Percentiles rank a stretch among this genome's conserved stretches.
Conservation (phyloP, 2,113 vertebrate genomes). For the Jaculus jaculus region DNA sequence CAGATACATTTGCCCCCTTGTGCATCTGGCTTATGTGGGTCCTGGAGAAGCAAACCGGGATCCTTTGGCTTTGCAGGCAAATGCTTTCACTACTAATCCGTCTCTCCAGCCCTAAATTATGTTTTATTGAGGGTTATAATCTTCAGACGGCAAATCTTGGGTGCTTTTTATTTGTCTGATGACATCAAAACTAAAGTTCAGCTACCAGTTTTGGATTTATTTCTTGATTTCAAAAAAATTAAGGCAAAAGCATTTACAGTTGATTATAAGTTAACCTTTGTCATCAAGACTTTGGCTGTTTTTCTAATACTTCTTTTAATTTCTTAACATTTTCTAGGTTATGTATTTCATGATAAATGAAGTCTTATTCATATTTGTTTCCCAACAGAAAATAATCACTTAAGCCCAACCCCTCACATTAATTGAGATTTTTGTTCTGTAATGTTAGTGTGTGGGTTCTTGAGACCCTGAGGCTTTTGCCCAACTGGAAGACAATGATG, state of each 20-base stretch:
- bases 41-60: too few species aligned
- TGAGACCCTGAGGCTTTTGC: constrained; percentile 81
- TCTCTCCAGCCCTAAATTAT: too few species aligned
- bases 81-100: too few species aligned
- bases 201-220: constrained; percentile 9
- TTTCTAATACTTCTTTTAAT: background rate
- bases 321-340: constrained; percentile 20
- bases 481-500: constrained; percentile 85
- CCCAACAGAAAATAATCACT: constrained; percentile 51
- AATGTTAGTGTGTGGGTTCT: constrained; percentile 65
- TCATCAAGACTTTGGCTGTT: background rate
- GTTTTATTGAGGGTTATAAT: constrained; percentile 29
- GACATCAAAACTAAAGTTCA: background rate
- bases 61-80: too few species aligned
- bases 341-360: constrained; percentile 34
- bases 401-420: constrained; percentile 20
- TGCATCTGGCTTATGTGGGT: too few species aligned
- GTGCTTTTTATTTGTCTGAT: constrained; percentile 43
- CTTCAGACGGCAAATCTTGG: background rate
- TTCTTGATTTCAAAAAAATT: background rate
- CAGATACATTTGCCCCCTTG: too few species aligned
- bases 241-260: background rate
- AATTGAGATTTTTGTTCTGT: constrained; percentile 74
- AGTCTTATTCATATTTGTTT: constrained; percentile 64
- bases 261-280: constrained; percentile 6